Evolutionary conservation across 2,888 invertebrate genomes (phyloP).

Genomic region (Erannis defoliaria): DNA sequence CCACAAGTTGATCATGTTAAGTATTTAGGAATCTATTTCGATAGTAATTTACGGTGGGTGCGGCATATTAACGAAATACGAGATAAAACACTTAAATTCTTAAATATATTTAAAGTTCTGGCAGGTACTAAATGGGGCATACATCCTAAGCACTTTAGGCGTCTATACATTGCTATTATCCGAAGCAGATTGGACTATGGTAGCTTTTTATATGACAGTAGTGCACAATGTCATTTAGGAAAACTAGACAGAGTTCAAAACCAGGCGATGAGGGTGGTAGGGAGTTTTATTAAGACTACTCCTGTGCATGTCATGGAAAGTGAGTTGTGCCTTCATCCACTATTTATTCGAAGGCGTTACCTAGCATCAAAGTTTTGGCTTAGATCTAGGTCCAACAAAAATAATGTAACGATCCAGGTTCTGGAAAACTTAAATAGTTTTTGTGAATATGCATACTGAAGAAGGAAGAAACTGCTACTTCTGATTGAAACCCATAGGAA

Average conservation of each 20-base stretch:
- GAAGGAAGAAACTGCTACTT: no score
- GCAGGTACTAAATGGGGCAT: constrained; percentile 4
- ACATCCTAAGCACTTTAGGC: background rate
- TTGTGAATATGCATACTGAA: no score
- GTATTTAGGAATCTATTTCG: constrained; percentile 7
- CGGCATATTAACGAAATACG: constrained; percentile 5
- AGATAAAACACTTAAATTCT: constrained; percentile 2
- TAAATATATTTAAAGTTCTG: constrained; percentile 7
- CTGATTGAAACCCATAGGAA: no score
- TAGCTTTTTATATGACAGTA: no score
- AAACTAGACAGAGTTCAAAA: no score
- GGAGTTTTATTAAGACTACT: no score
- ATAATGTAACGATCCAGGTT: background rate
- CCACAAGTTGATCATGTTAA: background rate
- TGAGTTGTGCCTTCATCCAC: no score
- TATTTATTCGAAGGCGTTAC: constrained; percentile 7
- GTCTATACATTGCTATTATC: constrained; percentile 6
- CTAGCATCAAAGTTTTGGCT: constrained; percentile 1
- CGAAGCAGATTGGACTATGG: no score
- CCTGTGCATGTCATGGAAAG: no score
- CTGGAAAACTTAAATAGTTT: background rate
- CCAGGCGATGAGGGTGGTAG: no score
- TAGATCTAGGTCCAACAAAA: background rate
- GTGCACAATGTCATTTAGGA: no score
- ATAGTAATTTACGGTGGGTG: background rate